phyloP scores from a whole-genome alignment of 2,888 invertebrate genomes.

The Aspidiotus destructor region DNA sequence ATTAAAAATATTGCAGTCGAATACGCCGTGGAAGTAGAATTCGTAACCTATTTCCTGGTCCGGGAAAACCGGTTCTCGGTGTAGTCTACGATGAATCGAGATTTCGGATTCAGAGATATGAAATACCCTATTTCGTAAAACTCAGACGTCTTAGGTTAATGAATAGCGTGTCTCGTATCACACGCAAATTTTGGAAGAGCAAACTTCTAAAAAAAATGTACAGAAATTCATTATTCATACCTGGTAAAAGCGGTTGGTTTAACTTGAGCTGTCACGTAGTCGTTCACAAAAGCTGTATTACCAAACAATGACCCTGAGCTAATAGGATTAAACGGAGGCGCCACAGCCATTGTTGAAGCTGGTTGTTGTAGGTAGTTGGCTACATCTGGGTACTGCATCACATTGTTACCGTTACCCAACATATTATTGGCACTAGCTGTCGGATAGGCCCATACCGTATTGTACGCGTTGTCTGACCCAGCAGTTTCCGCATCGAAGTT shows the following conservation, averaged over 20 bases:
- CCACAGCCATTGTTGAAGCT: slow-evolving; percentile 10
- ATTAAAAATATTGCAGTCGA: too few species aligned
- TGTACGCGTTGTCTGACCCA: slow-evolving; percentile 37
- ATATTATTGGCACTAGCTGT: slow-evolving; percentile 33
- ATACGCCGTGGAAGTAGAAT: background rate
- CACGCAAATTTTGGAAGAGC: too few species aligned
- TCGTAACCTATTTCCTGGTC: background rate
- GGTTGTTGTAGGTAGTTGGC: slow-evolving; percentile 30
- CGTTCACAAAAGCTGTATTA: slow-evolving; percentile 11
- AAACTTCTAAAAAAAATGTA: too few species aligned
- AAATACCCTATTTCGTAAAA: too few species aligned
- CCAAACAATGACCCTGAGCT: slow-evolving; percentile 11
- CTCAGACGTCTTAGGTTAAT: too few species aligned
- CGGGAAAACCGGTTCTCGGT: slow-evolving; percentile 1
- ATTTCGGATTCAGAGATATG: background rate
- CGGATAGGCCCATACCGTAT: slow-evolving; percentile 37
- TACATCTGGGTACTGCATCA: slow-evolving; percentile 22
- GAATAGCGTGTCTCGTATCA: too few species aligned
- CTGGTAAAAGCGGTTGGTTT: slow-evolving; percentile 7
- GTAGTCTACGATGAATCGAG: background rate
- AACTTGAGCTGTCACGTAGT: slow-evolving; percentile 15
- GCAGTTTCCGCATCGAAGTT: slow-evolving; percentile 37
- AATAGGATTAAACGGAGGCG: slow-evolving; percentile 21
- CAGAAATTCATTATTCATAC: background rate
- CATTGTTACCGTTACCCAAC: slow-evolving; percentile 3